Base-by-base conservation (phyloP, 2,113 vertebrate species). In the Melanotaenia duboulayi region DNA sequence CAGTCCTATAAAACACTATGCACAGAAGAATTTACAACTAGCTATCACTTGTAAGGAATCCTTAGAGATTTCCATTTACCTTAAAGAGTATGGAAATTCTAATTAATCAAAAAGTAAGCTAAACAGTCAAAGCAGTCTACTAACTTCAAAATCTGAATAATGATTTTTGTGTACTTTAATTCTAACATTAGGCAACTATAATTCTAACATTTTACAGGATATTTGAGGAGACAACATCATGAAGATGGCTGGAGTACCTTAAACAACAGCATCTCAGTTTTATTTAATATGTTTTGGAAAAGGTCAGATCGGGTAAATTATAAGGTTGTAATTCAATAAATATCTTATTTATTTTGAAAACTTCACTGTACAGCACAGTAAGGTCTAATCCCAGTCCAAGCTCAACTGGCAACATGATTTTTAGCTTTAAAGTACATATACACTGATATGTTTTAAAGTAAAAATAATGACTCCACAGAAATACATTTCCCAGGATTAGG, bases 1-100 rank as follows among this genome's bases (percentile, higher is more conserved):
- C 22, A 60, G 59, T 44, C 14, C 46, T 20, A 57, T 74, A 50
- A 80, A 80, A 58, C 49, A 42, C 8, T 20, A 48, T 73, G 55
- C 20, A 59, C 37, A 40, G 42, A 61, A 22, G 23, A 17, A 46
- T 52, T 7, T 61, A 17, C 51, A 67, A 62, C 64, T 17, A 61
- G 71, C 65, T 52, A 59, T 65, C 69, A 72, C 72, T 63, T 71
- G 68, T 11, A 49, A 24, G 24, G 62, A 59, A 71, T 71, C 74
- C 17, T 56, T 44, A 48, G 1, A n/a, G 7, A 48, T 14, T 48
- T 14, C 6, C 32, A 48, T 48, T 19, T 20, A 6, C 5, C n/a
- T 39, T n/a, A n/a, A 10, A 58, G 12, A 58, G 1, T 39, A 9
- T 22, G 1, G 32, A 58, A 19, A 58, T 37, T 35, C 10, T 37